Evolutionary conservation across 23 tunicate species (phyloP), one percentile per base, ranked within the genome.

Genomic region (Phallusia fumigata): DNA sequence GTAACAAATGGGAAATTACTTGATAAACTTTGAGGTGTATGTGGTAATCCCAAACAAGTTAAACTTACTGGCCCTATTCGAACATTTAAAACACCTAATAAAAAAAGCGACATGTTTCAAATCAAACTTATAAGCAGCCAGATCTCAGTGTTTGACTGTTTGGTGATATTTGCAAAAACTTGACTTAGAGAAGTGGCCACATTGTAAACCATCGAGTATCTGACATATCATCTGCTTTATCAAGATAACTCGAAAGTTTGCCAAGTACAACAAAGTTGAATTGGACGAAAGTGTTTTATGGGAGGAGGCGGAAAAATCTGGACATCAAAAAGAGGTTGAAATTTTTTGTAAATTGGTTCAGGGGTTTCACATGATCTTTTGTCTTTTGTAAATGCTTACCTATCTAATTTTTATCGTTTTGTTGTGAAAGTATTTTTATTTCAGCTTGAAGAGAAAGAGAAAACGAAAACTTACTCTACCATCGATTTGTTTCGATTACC

Each of bases 231-330:
- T 5, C 10, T 40, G 8, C 47, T 40, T 40, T 40, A 40, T 10
- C 47, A 40, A 40, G 95, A 77, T 90, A 16, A 58, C 89, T 31
- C 35, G 82, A 64, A 83, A 52, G 31, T 75, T 91, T 84, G 96
- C 96, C 11, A 76, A 65, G 35, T 83, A 81, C 44, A 91, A 91
- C 65, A 86, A 83, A 78, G 88, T 81, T 8, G 64, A 81, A 64
- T 75, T 91, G 52, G 78, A 86, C 73, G 96, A 91, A 83, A 65
- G 44, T 22, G 32, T 32, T 10, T 82, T 86, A 21, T 91, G 96
- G 96, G 79, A 74, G 18, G 88, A 82, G 32, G 96, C 90, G 19
- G 96, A 86, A 47, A 44, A 76, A 52, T 77, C 76, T 32, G 88
- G 78, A 12, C 40, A 40, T 19, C 24, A 15, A 24, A 84, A 53